Percentiles rank a stretch among this genome's conserved stretches.
Conservation (phyloP, 2,888 invertebrate genomes). For the Cataglyphis cursor region DNA sequence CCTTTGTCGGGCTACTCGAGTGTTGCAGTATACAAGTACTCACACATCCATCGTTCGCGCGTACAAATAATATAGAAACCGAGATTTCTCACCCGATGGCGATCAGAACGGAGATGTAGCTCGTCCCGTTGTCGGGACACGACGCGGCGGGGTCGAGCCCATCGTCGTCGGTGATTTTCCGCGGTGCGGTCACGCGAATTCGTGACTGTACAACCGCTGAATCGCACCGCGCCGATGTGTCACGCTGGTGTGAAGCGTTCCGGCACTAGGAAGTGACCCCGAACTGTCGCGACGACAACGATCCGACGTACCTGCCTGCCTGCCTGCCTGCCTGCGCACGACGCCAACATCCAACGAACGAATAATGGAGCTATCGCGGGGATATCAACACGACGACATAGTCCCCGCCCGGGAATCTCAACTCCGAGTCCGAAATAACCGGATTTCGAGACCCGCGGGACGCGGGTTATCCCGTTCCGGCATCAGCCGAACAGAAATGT, state of each 20-base stretch:
- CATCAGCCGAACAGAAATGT: constrained; percentile 81
- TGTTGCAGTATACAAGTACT: not conserved
- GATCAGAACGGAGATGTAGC: constrained; percentile 41
- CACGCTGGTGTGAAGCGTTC: constrained; percentile 82
- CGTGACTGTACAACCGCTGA: constrained; percentile 80
- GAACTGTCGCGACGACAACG: constrained; percentile 77
- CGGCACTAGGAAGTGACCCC: constrained; percentile 84
- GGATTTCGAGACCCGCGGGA: constrained; percentile 72
- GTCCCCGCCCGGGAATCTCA: constrained; percentile 78
- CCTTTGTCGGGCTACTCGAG: not conserved
- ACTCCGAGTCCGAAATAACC: constrained; percentile 80
- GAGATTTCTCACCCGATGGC: constrained; percentile 58
- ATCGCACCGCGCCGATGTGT: constrained; percentile 78
- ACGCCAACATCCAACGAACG: constrained; percentile 82
- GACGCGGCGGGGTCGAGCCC: not conserved
- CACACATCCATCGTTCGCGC: not conserved
- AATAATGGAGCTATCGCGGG: constrained; percentile 84
- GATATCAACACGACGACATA: constrained; percentile 81
- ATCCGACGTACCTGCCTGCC: constrained; percentile 69
- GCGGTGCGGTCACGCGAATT: constrained; percentile 79
- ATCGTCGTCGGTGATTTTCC: constrained; percentile 70
- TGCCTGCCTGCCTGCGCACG: constrained; percentile 76
- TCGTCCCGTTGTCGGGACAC: constrained; percentile 27
- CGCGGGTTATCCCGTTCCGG: constrained; percentile 76
- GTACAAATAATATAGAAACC: constrained; percentile 26